These are phyloP conservation scores for Salvelinus sp. DNA, from an alignment of 2,113 vertebrate genomes.

Conservation along the genomic window DNA sequence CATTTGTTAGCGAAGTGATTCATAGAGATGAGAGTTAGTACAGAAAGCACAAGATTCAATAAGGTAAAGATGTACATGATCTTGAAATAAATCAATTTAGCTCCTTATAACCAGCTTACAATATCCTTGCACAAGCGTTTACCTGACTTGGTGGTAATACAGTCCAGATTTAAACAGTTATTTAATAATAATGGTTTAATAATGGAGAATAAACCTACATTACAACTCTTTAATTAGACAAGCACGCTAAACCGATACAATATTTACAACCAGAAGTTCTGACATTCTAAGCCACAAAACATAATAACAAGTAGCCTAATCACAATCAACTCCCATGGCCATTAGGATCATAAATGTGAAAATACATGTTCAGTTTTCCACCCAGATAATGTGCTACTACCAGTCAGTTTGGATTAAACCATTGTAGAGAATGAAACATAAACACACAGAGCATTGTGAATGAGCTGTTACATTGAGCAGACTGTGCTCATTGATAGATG, in stretches of 20 bases:
- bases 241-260: neutral
- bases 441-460: neutral
- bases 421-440: too few relatives aligned
- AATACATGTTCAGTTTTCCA: neutral
- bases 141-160: neutral
- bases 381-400: neutral
- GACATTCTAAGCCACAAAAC: neutral
- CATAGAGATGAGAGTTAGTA: neutral
- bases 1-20: neutral
- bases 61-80: neutral
- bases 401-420: neutral
- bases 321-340: neutral
- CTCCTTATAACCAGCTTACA: too few relatives aligned
- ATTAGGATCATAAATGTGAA: neutral
- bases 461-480: neutral
- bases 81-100: too few relatives aligned
- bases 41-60: neutral
- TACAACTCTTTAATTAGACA: constrained; percentile 31
- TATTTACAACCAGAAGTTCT: neutral
- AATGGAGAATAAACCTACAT: neutral
- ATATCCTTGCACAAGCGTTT: neutral
- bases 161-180: too few relatives aligned
- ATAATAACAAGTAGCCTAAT: neutral
- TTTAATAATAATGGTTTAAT: neutral
- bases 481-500: neutral